phyloP scores from a whole-genome alignment of 2,113 vertebrate species.

The Bungarus multicinctus region DNA sequence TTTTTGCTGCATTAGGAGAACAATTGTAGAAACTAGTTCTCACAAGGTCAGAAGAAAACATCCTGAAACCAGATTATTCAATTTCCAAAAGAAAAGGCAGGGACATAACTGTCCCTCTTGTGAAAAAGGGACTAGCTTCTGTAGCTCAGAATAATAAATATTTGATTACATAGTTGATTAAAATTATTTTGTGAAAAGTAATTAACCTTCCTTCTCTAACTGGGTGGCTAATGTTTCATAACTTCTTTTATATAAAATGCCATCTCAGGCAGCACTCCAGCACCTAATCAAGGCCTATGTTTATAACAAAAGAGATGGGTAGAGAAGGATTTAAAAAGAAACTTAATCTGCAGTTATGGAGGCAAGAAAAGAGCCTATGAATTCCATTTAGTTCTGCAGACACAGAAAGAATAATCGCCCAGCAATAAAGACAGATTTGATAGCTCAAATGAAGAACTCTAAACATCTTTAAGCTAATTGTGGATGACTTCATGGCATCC shows the following conservation, averaged over 20 bases:
- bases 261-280: background rate
- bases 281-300: background rate
- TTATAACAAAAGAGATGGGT: background rate
- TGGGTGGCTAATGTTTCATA: background rate
- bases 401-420: background rate
- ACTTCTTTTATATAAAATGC: background rate
- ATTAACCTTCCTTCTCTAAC: slow-evolving; percentile 20
- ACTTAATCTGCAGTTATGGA: background rate
- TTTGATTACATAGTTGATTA: slow-evolving; percentile 16
- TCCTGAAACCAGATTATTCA: background rate
- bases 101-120: background rate
- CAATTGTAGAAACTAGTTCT: background rate
- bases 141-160: slow-evolving; percentile 19
- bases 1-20: background rate
- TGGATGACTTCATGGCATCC: background rate
- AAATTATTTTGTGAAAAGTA: slow-evolving; percentile 13
- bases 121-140: background rate
- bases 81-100: background rate
- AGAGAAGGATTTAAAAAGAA: background rate
- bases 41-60: background rate
- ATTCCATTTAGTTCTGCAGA: background rate
- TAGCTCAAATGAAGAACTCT: background rate
- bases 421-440: background rate
- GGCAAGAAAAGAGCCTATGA: background rate
- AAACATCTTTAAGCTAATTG: background rate